Evolutionary conservation across 1,140 invertebrate species (phyloP).

Genomic region (Magallana ariakensis): DNA sequence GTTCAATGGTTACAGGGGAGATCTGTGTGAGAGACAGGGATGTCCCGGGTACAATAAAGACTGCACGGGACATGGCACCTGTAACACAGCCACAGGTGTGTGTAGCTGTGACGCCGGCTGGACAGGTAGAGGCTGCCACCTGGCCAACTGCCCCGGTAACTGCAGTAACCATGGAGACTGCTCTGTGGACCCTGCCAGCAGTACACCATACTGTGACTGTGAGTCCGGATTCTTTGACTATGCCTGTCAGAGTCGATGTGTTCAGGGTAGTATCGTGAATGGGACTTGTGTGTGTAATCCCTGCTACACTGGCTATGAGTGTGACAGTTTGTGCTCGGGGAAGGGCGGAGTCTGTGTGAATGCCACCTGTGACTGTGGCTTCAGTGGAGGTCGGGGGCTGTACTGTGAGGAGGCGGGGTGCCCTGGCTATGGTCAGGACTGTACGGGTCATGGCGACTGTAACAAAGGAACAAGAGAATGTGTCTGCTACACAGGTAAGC

Average conservation of each 20-base stretch:
- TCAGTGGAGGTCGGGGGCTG: slow-evolving; percentile 61
- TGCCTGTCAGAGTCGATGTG: slow-evolving; percentile 60
- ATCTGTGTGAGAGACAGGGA: slow-evolving; percentile 61
- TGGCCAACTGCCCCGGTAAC: slow-evolving; percentile 51
- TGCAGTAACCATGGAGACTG: slow-evolving; percentile 60
- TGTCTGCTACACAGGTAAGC: slow-evolving; percentile 56
- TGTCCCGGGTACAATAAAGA: slow-evolving; percentile 64
- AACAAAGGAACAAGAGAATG: slow-evolving; percentile 58
- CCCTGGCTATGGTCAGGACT: slow-evolving; percentile 63
- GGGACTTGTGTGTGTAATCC: slow-evolving; percentile 59
- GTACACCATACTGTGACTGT: slow-evolving; percentile 56
- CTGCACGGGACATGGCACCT: slow-evolving; percentile 61
- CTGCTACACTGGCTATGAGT: slow-evolving; percentile 62
- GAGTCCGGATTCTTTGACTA: slow-evolving; percentile 53
- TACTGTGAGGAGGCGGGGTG: slow-evolving; percentile 64
- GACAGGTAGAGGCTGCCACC: slow-evolving; percentile 58
- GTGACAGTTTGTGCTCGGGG: slow-evolving; percentile 60
- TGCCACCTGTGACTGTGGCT: slow-evolving; percentile 66
- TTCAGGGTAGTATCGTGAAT: slow-evolving; percentile 55
- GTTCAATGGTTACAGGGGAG: slow-evolving; percentile 62
- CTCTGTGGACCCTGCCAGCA: slow-evolving; percentile 2
- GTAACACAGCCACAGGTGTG: slow-evolving; percentile 53
- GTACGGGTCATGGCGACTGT: slow-evolving; percentile 61
- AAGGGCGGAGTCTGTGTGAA: slow-evolving; percentile 59
- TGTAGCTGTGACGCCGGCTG: slow-evolving; percentile 67